phyloP scores from a whole-genome alignment of 2,797 vertebrate species.

The Peromyscus eremicus region DNA sequence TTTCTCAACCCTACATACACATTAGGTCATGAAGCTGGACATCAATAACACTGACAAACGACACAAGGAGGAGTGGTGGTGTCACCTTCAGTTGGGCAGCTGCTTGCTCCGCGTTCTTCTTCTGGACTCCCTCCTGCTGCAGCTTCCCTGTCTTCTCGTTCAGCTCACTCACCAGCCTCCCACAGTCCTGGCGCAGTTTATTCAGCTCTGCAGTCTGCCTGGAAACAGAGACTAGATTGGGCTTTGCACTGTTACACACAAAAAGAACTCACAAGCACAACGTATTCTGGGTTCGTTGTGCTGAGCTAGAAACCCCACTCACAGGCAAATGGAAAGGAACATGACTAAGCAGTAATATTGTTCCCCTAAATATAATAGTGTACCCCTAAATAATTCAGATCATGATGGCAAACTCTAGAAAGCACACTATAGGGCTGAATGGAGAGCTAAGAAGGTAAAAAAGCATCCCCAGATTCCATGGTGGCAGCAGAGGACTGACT shows the following conservation, averaged over 20 bases:
- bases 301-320: conserved; percentile 37
- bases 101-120: conserved; percentile 97
- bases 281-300: neutral
- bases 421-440: neutral
- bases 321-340: conserved; percentile 22
- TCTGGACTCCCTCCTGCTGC: conserved; percentile 97
- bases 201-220: conserved; percentile 98
- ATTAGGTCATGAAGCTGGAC: neutral
- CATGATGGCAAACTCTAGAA: conserved; percentile 56
- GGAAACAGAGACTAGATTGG: conserved; percentile 74
- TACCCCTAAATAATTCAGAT: conserved; percentile 7
- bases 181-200: conserved; percentile 96
- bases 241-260: conserved; percentile 8
- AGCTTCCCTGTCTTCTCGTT: conserved; percentile 94
- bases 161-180: conserved; percentile 95
- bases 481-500: neutral
- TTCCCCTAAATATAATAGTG: neutral
- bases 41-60: neutral
- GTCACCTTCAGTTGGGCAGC: conserved; percentile 90
- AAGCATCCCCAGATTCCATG: neutral
- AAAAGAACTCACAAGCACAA: conserved; percentile 46
- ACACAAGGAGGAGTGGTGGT: conserved; percentile 22
- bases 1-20: conserved; percentile 28
- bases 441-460: neutral
- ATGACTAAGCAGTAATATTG: neutral